A percentile compares a stretch with the other conserved stretches of the same genome.
Conservation (phyloP, 2,113 vertebrate genomes). For the Scopus umbretta region DNA sequence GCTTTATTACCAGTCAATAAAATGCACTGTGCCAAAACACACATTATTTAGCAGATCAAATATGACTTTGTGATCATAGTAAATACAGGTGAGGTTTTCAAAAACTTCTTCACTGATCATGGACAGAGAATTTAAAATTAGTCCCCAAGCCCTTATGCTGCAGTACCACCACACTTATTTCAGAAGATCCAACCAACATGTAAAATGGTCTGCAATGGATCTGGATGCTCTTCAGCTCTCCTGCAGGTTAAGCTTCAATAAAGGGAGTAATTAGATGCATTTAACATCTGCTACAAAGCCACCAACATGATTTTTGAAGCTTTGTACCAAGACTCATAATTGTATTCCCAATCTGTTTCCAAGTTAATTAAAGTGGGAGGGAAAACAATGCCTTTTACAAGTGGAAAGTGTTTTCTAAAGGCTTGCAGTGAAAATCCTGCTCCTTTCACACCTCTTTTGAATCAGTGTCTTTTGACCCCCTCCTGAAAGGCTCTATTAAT, state of each 20-base stretch:
- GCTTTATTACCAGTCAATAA: not conserved
- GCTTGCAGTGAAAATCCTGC: not conserved
- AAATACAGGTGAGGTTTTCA: not conserved
- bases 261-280: not conserved
- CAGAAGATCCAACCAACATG: not conserved
- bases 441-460: not conserved
- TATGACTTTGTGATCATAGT: not conserved
- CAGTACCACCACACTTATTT: not conserved
- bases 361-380: not conserved
- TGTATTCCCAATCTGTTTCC: not conserved
- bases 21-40: not conserved
- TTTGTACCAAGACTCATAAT: not conserved
- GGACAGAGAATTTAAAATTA: not conserved
- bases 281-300: constrained; percentile 44
- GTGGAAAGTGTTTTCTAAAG: not conserved
- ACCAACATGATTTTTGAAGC: not conserved
- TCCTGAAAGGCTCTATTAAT: not conserved
- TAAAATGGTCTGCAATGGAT: not conserved
- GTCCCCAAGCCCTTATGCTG: not conserved
- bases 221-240: constrained; percentile 14
- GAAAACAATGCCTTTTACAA: not conserved
- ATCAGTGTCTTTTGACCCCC: not conserved
- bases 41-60: not conserved
- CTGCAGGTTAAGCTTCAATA: constrained; percentile 26
- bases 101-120: not conserved